Evolutionary conservation across 2,888 invertebrate species (phyloP).

Genomic region (Apamea epomidion): DNA sequence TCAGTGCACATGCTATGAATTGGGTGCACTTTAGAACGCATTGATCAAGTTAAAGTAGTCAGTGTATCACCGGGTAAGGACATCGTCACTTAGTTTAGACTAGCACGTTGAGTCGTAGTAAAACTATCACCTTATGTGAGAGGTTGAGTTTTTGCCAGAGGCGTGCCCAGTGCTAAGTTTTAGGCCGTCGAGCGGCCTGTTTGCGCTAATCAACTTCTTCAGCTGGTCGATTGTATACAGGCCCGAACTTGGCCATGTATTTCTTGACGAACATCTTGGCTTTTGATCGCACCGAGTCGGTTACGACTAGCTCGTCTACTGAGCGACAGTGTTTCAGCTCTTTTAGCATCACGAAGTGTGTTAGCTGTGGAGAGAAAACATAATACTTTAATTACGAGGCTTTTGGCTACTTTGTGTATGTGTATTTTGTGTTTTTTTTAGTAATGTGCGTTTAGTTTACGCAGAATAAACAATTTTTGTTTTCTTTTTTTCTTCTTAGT

Average conservation of each 20-base stretch:
- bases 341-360: slow-evolving; percentile 98
- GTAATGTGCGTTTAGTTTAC: background rate
- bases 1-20: slow-evolving; percentile 17
- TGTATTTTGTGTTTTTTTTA: background rate
- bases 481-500: too few relatives aligned
- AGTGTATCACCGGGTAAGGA: background rate
- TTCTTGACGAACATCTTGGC: slow-evolving; percentile 98
- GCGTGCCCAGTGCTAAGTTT: background rate
- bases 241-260: slow-evolving; percentile 98
- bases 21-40: slow-evolving; percentile 17
- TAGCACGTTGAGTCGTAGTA: background rate
- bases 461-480: too few relatives aligned
- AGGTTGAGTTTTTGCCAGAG: background rate
- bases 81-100: slow-evolving; percentile 3
- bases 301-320: slow-evolving; percentile 96
- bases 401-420: background rate
- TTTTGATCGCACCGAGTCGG: slow-evolving; percentile 97
- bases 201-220: slow-evolving; percentile 91
- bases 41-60: slow-evolving; percentile 16
- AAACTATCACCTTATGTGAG: background rate
- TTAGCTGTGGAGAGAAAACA: slow-evolving; percentile 91
- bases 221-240: slow-evolving; percentile 93
- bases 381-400: background rate
- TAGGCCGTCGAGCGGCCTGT: slow-evolving; percentile 34
- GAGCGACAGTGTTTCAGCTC: slow-evolving; percentile 97